phyloP scores from a whole-genome alignment of 2,113 vertebrate species.

The Mionectes macconnelli region DNA sequence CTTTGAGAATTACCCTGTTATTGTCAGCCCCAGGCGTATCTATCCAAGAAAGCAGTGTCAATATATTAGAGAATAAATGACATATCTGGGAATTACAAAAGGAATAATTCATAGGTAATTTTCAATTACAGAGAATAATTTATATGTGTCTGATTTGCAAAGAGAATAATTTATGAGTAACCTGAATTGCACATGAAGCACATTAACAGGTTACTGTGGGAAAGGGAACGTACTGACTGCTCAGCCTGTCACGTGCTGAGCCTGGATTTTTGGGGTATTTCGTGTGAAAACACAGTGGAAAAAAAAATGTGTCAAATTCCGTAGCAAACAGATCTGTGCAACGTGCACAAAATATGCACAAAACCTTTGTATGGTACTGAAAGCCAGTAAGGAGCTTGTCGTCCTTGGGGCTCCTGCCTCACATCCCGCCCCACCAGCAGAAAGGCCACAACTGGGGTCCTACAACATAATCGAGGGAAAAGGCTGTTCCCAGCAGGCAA shows the following conservation, averaged over 20 bases:
- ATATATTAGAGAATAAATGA: constrained; percentile 1
- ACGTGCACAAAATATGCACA: too few species aligned
- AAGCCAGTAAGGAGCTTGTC: too few species aligned
- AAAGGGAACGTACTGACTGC: background rate
- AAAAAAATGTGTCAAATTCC: background rate
- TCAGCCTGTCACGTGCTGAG: background rate
- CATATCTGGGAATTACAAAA: constrained; percentile 5
- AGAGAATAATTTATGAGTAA: constrained; percentile 25
- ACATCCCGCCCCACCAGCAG: background rate
- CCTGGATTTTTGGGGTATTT: background rate
- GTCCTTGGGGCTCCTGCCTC: background rate
- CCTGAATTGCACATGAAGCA: background rate
- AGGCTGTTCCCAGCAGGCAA: background rate
- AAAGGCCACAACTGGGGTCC: background rate
- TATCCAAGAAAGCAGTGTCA: background rate
- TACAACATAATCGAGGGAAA: accelerated
- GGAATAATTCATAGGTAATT: constrained; percentile 56
- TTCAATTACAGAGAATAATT: constrained; percentile 28
- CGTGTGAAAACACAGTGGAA: background rate
- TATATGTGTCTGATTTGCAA: background rate
- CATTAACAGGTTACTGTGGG: background rate
- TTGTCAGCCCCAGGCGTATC: background rate
- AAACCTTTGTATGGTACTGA: background rate
- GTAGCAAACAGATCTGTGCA: background rate
- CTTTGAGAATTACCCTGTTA: background rate